Base-by-base conservation (phyloP, 2,888 invertebrate genomes). In the Meghimatium bilineatum region DNA sequence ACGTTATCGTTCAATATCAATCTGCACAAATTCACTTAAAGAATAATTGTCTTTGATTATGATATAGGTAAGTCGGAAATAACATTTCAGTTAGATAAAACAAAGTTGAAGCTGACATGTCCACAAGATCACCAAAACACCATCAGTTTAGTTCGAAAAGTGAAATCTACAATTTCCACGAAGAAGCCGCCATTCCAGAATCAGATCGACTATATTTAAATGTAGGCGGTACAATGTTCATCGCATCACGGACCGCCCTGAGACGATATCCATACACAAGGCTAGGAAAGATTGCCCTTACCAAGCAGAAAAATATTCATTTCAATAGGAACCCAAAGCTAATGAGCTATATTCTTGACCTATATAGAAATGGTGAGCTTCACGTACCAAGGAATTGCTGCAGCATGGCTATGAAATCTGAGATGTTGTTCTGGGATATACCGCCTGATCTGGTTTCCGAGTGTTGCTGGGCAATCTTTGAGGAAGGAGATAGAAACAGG, bases 311-410 rank as follows among this genome's bases (percentile, higher is more conserved):
- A 26, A 66, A 71, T 29, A 34, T 69, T 32, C 32, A 71, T n/a
- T 83, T 83, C 38, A 79, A 83, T n/a, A 52, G 83, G 14, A 79
- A 83, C n/a, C 63, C 83, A 36, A 83, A 79, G n/a, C 34, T 83
- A 26, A 60, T 83, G 63, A 49, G 32, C 17, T 32, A 29, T n/a
- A 71, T 83, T 14, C 71, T 83, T 6, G 79, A 79, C 29, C 60
- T 78, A 20, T 83, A 83, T 72, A 69, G 83, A n/a, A 83, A 79
- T 23, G 83, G 83, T 5, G 79, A 84, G 80, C 79, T 79, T 10
- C 79, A 79, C 38, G 29, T 83, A 20, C 79, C 83, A 29, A 69
- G 71, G 38, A 74, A 79, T 44, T 75, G 75, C 32, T 82, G 76
- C n/a, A 38, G 38, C 71, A 71, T 71, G 38, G 36, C 69, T 20